These are phyloP conservation scores for Ochropleura leucogaster DNA, from an alignment of 2,888 invertebrate species.

Conservation along the genomic window DNA sequence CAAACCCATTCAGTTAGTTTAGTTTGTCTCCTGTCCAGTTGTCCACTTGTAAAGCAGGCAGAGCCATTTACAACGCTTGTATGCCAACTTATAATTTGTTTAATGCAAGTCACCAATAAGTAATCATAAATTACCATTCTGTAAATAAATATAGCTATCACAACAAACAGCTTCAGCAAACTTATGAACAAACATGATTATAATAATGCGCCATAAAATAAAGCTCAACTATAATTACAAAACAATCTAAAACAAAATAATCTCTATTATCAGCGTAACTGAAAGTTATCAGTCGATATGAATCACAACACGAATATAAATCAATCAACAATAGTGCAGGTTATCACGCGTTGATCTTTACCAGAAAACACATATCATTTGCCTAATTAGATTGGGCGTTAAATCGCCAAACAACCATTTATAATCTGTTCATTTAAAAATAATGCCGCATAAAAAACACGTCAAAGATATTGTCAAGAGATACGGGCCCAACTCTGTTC, in stretches of 20 bases:
- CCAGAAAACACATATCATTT: conserved; percentile 90
- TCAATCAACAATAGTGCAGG: conserved; percentile 82
- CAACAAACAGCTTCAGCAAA: conserved; percentile 9
- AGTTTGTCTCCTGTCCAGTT: background rate
- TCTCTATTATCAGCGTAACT: conserved; percentile 43
- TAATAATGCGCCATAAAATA: conserved; percentile 34
- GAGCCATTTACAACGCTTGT: conserved; percentile 4
- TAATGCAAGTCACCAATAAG: background rate
- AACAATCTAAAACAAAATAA: conserved; percentile 43
- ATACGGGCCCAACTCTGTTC: conserved; percentile 86
- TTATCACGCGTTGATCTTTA: conserved; percentile 77
- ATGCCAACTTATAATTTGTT: background rate
- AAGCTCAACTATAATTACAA: conserved; percentile 44
- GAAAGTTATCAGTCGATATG: conserved; percentile 50
- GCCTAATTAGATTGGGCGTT: conserved; percentile 91
- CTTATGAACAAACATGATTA: conserved; percentile 7
- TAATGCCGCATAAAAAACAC: conserved; percentile 90
- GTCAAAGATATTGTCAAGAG: conserved; percentile 90
- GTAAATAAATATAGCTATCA: conserved; percentile 20
- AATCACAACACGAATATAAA: conserved; percentile 73
- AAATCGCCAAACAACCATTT: conserved; percentile 90
- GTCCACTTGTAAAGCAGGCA: background rate
- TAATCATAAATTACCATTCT: conserved; percentile 4
- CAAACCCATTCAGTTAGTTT: background rate
- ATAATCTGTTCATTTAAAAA: conserved; percentile 91